phyloP scores from a whole-genome alignment of 2,797 vertebrate species.

The Microctenopoma stevenorrisi region DNA sequence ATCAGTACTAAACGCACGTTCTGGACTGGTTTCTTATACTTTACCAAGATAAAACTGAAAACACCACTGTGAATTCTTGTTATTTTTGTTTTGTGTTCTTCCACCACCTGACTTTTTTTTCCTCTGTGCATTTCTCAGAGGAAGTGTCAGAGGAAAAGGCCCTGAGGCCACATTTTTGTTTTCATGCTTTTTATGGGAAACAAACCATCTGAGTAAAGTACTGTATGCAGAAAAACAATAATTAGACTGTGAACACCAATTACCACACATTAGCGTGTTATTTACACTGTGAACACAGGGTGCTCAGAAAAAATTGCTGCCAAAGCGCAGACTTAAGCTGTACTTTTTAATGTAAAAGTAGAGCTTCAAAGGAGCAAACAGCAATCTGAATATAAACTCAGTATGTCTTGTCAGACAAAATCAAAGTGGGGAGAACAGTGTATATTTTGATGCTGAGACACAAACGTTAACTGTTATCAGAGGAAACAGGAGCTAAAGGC shows the following conservation, averaged over 20 bases:
- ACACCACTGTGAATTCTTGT: background rate
- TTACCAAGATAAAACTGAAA: background rate
- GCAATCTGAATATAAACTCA: conserved; percentile 3
- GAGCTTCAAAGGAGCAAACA: background rate
- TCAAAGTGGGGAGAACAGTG: background rate
- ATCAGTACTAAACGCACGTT: background rate
- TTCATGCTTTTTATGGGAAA: conserved; percentile 55
- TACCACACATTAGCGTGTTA: conserved; percentile 55
- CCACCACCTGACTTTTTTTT: background rate
- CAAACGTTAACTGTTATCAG: conserved; percentile 19
- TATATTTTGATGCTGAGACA: background rate
- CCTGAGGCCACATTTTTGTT: conserved; percentile 40
- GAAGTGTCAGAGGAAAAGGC: conserved; percentile 43
- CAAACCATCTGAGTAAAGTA: conserved; percentile 50
- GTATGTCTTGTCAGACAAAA: background rate
- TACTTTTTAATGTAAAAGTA: background rate
- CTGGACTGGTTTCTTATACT: background rate
- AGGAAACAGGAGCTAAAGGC: conserved; percentile 27
- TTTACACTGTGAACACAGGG: conserved; percentile 38
- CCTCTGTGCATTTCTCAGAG: conserved; percentile 31
- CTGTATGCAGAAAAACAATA: conserved; percentile 62
- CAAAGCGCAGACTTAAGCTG: background rate
- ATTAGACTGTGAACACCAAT: conserved; percentile 55
- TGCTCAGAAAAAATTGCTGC: conserved; percentile 1
- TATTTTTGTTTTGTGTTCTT: background rate